Percentiles rank a stretch among this genome's conserved stretches.
Evolutionary conservation across 1,140 invertebrate species (phyloP).

Genomic region (Pseudomyrmex gracilis): DNA sequence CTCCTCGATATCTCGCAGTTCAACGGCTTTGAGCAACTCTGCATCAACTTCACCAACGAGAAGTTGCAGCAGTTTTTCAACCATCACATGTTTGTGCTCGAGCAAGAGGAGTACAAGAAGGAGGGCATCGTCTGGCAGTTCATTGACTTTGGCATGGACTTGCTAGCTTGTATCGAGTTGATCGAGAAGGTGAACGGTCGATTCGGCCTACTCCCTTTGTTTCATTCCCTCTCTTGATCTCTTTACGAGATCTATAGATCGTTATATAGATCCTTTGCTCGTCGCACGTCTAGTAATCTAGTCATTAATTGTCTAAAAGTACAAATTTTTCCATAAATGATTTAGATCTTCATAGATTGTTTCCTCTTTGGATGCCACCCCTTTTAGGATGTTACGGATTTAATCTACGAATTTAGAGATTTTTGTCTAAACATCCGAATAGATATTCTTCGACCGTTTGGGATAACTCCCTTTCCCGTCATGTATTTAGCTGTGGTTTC

Average conservation of each 20-base stretch:
- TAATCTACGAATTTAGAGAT: not conserved
- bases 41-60: slow-evolving; percentile 99
- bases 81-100: slow-evolving; percentile 99
- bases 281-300: slow-evolving; percentile 26
- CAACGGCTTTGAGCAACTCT: slow-evolving; percentile 99
- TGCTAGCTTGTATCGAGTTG: slow-evolving; percentile 97
- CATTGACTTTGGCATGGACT: slow-evolving; percentile 99
- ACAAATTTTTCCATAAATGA: slow-evolving; percentile 22
- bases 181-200: slow-evolving; percentile 94
- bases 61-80: slow-evolving; percentile 99
- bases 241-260: slow-evolving; percentile 14
- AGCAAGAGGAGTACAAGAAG: slow-evolving; percentile 98
- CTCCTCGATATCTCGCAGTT: slow-evolving; percentile 86
- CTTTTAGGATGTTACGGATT: not conserved
- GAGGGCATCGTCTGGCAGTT: slow-evolving; percentile 98
- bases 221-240: slow-evolving; percentile 28
- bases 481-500: no score
- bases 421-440: slow-evolving; percentile 1
- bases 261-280: slow-evolving; percentile 4
- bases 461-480: no score
- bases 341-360: slow-evolving; percentile 21
- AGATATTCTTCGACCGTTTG: not conserved
- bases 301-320: no score
- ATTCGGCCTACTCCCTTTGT: slow-evolving; percentile 2
- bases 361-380: not conserved